phyloP scores from a whole-genome alignment of 2,113 vertebrate species.

The Accipiter cooperii region DNA sequence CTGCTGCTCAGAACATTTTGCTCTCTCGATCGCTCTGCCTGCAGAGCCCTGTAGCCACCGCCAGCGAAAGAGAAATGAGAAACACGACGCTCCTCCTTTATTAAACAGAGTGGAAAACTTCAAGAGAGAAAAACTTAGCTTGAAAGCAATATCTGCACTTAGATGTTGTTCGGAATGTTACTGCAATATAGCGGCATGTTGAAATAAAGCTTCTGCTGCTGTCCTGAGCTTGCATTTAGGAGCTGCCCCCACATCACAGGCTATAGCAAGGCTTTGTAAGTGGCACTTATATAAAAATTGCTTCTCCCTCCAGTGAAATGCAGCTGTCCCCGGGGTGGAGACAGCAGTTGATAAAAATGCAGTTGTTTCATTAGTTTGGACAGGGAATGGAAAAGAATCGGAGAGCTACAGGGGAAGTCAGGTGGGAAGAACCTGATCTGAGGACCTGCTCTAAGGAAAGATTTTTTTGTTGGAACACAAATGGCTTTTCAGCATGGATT shows the following conservation, averaged over 20 bases:
- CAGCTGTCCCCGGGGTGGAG: background rate
- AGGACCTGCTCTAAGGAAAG: background rate
- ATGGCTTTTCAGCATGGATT: background rate
- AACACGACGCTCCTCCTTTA: background rate
- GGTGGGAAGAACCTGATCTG: background rate
- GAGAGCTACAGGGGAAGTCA: background rate
- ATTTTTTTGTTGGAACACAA: background rate
- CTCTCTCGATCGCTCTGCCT: background rate
- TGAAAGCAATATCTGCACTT: slow-evolving; percentile 20
- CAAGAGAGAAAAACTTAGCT: background rate
- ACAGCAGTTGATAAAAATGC: background rate
- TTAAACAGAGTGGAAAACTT: background rate
- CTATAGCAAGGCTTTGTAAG: background rate
- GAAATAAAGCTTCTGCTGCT: background rate
- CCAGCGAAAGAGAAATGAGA: background rate
- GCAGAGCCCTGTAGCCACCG: background rate
- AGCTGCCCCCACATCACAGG: background rate
- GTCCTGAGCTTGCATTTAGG: background rate
- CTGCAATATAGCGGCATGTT: background rate
- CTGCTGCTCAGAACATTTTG: slow-evolving; percentile 20
- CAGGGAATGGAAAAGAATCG: background rate
- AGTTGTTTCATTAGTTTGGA: background rate
- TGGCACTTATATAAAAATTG: background rate
- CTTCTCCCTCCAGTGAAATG: background rate
- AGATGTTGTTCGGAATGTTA: background rate